Base-by-base conservation (phyloP, 2,113 vertebrate genomes). In the Tor tambroides region DNA sequence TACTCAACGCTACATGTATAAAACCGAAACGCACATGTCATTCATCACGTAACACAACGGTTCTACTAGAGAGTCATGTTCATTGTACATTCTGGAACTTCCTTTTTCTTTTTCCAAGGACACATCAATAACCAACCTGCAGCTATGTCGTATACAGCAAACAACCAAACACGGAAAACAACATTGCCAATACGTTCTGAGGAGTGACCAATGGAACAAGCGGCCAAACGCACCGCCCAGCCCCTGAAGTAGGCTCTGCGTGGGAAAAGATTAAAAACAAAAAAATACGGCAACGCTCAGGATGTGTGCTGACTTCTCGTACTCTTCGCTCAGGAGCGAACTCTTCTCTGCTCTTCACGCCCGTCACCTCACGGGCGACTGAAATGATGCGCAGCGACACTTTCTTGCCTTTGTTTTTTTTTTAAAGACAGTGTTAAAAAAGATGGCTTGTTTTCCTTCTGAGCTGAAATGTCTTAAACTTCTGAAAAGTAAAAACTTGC, bases 381-480 rank as follows among this genome's bases (percentile, higher is more conserved):
- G 85, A 91, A 94, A 93, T 92, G 92, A 94, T 93, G 93, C 93
- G 92, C 95, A 94, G 94, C 93, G 94, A 94, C 95, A 95, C 94
- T 95, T 95, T 95, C 92, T 94, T 94, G 92, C 92, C 91, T 93
- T 94, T 93, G 88, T 94, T 92, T 92, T 89, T 84, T 86, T 87
- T 83, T 72, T 82, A 80, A 85, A 88, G 89, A 89, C 86, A 89
- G 88, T 89, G 88, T 89, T 89, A 88, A 92, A 85, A 93, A 90
- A 89, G 87, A 92, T 86, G 67, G 41, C 83, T 85, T 86, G 87
- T 92, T 93, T 92, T 91, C 88, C 91, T 91, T 93, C 89, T 79
- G 92, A 91, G 90, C 90, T 91, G 76, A 91, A 92, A 92, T 92
- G 93, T 94, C 94, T 94, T 94, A 93, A 93, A 92, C 86, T 88